These are phyloP conservation scores for Lasioglossum pauxillum DNA, from an alignment of 2,888 invertebrate genomes.

Conservation along the genomic window DNA sequence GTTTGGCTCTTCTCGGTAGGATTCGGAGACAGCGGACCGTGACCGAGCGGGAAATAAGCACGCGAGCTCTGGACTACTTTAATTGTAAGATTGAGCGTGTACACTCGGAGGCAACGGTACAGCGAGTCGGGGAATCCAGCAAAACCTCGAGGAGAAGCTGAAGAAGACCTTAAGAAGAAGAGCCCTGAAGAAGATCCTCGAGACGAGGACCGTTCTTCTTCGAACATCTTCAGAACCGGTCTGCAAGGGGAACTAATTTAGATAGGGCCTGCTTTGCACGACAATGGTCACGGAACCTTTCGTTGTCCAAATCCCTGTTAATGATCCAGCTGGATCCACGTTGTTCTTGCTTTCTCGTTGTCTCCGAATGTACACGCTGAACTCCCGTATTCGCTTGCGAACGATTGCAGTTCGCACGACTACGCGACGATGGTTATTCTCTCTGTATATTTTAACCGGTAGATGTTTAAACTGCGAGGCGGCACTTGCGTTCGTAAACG, in stretches of 20 bases:
- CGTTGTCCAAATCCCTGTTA: background rate
- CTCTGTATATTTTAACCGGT: constrained; percentile 47
- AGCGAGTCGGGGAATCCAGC: background rate
- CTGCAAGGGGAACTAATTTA: background rate
- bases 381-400: background rate
- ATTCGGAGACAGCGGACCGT: constrained; percentile 24
- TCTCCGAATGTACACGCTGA: background rate
- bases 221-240: background rate
- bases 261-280: background rate
- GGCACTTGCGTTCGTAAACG: background rate
- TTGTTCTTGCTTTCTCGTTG: background rate
- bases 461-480: constrained; percentile 30
- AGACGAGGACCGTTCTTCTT: background rate
- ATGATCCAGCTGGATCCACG: background rate
- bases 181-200: background rate
- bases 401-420: background rate
- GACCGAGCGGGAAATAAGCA: background rate
- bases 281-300: background rate
- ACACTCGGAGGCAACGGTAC: background rate
- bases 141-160: background rate
- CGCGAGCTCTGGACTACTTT: constrained; percentile 10
- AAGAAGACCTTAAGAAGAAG: background rate
- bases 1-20: background rate
- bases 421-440: constrained; percentile 29
- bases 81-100: background rate